These are phyloP conservation scores for Drosophila planitibia DNA, from an alignment of 2,888 invertebrate species.

Conservation along the genomic window DNA sequence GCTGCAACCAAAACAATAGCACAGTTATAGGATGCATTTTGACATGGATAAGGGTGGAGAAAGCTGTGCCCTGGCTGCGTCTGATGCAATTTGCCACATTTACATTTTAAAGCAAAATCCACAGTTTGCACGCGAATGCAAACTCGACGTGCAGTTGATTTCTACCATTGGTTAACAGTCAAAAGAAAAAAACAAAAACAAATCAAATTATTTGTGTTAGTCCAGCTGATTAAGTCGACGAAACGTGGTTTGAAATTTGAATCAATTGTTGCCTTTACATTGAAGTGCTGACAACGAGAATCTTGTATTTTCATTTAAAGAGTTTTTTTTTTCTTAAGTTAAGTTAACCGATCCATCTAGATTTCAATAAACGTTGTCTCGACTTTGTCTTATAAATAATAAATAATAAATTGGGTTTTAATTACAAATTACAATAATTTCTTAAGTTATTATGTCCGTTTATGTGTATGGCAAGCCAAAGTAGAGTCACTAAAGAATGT, in stretches of 20 bases:
- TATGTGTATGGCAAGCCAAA: not conserved
- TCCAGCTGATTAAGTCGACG: conserved; percentile 74
- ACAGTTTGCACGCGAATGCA: conserved; percentile 45
- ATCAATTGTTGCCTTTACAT: conserved; percentile 40
- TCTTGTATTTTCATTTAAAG: not conserved
- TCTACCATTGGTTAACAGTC: conserved; percentile 19
- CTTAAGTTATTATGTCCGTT: not conserved
- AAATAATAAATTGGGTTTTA: too few relatives aligned
- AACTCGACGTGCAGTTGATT: conserved; percentile 47
- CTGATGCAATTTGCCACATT: conserved; percentile 63
- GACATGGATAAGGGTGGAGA: not conserved
- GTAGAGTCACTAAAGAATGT: not conserved
- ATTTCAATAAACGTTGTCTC: not conserved
- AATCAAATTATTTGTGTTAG: conserved; percentile 16
- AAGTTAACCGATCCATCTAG: not conserved
- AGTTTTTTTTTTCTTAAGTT: not conserved
- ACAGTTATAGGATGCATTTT: conserved; percentile 36
- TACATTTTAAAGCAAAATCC: conserved; percentile 63
- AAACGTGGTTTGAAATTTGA: conserved; percentile 75
- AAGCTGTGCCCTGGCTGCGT: conserved; percentile 21
- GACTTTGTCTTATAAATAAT: not conserved
- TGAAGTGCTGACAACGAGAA: conserved; percentile 22
- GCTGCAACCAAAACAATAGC: conserved; percentile 23
- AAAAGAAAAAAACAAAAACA: conserved; percentile 5
- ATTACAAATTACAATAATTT: not conserved